Evolutionary conservation across 2,888 invertebrate species (phyloP).

Genomic region (Campoletis raptor): DNA sequence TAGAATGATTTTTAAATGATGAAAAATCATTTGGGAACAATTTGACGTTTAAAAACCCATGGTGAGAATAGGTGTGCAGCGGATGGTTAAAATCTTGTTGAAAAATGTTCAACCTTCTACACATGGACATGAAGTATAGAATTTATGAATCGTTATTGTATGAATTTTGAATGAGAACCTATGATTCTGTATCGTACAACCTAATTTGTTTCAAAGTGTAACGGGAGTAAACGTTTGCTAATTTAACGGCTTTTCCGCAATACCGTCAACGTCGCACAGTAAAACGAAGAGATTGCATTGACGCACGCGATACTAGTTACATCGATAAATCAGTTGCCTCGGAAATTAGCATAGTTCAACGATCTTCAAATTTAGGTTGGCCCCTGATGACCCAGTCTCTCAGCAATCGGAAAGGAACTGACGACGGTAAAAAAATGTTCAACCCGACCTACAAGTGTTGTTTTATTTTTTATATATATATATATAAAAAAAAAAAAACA

Average conservation of each 20-base stretch:
- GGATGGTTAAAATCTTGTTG: not conserved
- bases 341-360: constrained; percentile 58
- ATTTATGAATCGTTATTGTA: not conserved
- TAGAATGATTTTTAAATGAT: not conserved
- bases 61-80: not conserved
- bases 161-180: not conserved
- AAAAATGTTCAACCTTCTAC: not conserved
- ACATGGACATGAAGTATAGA: not conserved
- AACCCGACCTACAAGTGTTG: constrained; percentile 16
- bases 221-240: constrained; percentile 26
- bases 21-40: not conserved
- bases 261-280: constrained; percentile 37
- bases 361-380: constrained; percentile 54
- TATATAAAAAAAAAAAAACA: not conserved
- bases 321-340: constrained; percentile 72
- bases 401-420: not conserved
- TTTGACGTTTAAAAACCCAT: not conserved
- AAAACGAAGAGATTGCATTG: constrained; percentile 49
- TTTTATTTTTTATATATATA: not conserved
- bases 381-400: constrained; percentile 24
- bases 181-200: not conserved
- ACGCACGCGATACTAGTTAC: constrained; percentile 67
- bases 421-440: not conserved
- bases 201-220: constrained; percentile 25
- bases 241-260: constrained; percentile 35